These are phyloP conservation scores for Rotaria socialis DNA, from an alignment of 2,888 invertebrate genomes.

Conservation along the genomic window DNA sequence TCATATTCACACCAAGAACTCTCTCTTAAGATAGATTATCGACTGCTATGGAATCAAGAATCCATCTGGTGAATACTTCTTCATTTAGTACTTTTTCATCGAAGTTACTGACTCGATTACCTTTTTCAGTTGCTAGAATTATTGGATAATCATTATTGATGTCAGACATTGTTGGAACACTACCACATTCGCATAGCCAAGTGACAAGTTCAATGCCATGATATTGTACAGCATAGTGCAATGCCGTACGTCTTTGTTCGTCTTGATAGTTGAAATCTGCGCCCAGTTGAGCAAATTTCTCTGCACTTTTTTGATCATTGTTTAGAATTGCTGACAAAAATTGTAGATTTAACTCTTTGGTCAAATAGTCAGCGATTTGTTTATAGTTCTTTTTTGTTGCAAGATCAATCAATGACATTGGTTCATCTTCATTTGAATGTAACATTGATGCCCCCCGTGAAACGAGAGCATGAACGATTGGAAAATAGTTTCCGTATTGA, in stretches of 20 bases:
- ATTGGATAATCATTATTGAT: neutral
- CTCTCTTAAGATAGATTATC: too few species aligned
- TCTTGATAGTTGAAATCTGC: neutral
- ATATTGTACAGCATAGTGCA: conserved; percentile 10
- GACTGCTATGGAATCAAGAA: too few species aligned
- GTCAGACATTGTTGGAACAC: neutral
- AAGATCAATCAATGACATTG: neutral
- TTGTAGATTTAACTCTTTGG: neutral
- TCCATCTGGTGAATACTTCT: too few species aligned
- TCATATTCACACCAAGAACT: too few species aligned
- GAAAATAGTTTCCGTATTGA: neutral
- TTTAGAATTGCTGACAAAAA: neutral
- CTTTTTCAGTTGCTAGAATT: neutral
- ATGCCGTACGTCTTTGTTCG: neutral
- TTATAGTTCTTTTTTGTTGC: neutral
- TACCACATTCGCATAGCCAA: neutral
- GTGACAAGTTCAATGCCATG: neutral
- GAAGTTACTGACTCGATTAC: neutral
- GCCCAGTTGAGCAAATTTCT: neutral
- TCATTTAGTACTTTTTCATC: too few species aligned
- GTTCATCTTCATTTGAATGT: neutral
- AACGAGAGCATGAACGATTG: neutral
- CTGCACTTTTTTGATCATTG: neutral
- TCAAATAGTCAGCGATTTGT: neutral
- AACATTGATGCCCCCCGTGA: neutral